Evolutionary conservation across 2,888 invertebrate species (phyloP), one percentile per base, ranked within the genome.

Genomic region (Microctonus brassicae): DNA sequence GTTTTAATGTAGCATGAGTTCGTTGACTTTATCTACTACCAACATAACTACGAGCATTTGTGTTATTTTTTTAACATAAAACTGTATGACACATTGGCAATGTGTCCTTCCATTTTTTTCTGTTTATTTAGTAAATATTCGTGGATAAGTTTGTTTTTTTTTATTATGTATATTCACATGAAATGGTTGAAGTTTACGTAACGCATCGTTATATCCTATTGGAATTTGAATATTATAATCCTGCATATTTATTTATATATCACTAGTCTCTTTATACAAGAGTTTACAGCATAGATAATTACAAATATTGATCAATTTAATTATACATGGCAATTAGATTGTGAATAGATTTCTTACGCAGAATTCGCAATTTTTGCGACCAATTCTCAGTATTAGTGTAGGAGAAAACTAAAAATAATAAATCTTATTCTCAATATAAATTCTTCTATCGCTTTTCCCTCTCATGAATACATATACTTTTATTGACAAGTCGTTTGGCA

Each of bases 1-100:
- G 26, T 52, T 52, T 29, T 26, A 63, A 63, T 47, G 29, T 57
- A 22, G 6, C 60, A 47, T 53, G 76, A 73, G 76, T 76, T 72
- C 76, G 73, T 76, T 70, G 75, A 76, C 76, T 75, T 67, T 72
- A 39, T 47, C 47, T 55, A 26, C 55, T 55, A 13, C n/a, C n/a
- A 39, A 7, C 3, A 47, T 47, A 34, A 57, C 66, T 13, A 39
- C 55, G 34, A 17, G 65, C 22, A 34, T 53, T 55, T 57, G 11
- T 39, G n/a, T 2, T 34, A 65, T 53, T 17, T 17, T 36, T 52
- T 11, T 39, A 29, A 3, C 39, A 36, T 42, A n/a, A 66, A 34
- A 66, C 36, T 9, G 17, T 9, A 55, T n/a, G n/a, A n/a, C n/a
- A n/a, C n/a, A n/a, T n/a, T n/a, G 22, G 57, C n/a, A 20, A 53